Evolutionary conservation across 2,797 vertebrate species (phyloP).

Genomic region (Gouania willdenowi): DNA sequence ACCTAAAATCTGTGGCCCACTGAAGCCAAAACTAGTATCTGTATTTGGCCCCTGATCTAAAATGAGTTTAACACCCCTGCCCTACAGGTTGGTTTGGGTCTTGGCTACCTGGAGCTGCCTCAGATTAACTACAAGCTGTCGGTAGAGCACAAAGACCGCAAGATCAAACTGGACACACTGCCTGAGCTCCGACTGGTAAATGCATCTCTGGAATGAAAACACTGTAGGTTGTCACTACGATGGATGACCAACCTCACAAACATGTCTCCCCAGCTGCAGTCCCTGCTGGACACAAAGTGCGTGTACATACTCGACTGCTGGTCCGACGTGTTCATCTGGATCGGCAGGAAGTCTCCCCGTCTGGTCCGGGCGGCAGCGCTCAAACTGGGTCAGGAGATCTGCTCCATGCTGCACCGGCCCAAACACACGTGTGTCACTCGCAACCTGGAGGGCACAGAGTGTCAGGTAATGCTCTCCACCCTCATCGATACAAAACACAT

Average conservation of each 20-base stretch:
- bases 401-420: conserved; percentile 93
- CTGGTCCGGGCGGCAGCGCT: conserved; percentile 92
- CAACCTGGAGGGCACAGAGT: conserved; percentile 93
- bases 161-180: conserved; percentile 86
- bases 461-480: conserved; percentile 75
- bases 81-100: conserved; percentile 88
- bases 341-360: conserved; percentile 91
- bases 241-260: no score
- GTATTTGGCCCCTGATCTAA: no score
- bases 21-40: no score
- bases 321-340: conserved; percentile 98
- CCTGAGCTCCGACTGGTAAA: conserved; percentile 91
- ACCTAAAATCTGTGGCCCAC: no score
- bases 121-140: conserved; percentile 98
- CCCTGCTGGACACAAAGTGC: conserved; percentile 89
- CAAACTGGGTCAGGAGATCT: conserved; percentile 96
- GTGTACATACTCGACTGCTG: conserved; percentile 99
- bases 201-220: background rate
- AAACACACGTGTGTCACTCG: conserved; percentile 88
- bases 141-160: conserved; percentile 89
- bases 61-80: no score
- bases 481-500: background rate
- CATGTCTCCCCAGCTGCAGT: conserved; percentile 77
- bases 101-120: conserved; percentile 96
- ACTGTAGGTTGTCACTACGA: no score